Conservation (phyloP, 2,113 vertebrate genomes). For the Lophochroa leadbeateri region DNA sequence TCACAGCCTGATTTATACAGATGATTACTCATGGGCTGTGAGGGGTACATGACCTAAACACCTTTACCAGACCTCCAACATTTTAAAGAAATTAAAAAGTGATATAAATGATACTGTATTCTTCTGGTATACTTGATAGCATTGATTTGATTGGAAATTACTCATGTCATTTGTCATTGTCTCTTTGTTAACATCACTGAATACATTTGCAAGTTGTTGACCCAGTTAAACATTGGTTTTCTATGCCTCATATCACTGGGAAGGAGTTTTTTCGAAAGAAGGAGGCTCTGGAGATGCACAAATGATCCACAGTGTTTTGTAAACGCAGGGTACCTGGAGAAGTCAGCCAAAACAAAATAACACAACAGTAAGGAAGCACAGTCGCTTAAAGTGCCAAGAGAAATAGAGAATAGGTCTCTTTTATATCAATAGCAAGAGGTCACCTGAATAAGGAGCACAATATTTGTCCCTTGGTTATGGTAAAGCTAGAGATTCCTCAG, state of each 20-base stretch:
- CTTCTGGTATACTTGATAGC: background rate
- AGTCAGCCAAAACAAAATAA: background rate
- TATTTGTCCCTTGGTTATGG: background rate
- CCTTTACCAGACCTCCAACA: background rate
- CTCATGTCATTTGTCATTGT: background rate
- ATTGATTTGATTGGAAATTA: conserved; percentile 23
- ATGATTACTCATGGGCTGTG: background rate
- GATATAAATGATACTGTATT: background rate
- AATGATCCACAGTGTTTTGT: background rate
- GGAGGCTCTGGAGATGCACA: background rate
- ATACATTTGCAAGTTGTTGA: conserved; percentile 25
- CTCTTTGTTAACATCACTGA: background rate
- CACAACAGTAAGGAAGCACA: background rate
- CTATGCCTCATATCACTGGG: background rate
- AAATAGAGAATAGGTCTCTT: background rate
- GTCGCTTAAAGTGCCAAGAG: background rate
- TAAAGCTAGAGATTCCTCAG: background rate
- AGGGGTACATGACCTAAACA: background rate
- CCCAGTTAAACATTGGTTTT: conserved; percentile 12
- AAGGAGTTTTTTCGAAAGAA: background rate
- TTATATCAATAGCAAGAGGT: background rate
- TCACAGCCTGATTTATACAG: rapidly evolving
- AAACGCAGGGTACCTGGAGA: background rate
- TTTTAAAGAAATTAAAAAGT: background rate
- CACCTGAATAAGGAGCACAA: background rate